phyloP scores from a whole-genome alignment of 1,140 invertebrate species.

The Venustaconcha ellipsiformis region DNA sequence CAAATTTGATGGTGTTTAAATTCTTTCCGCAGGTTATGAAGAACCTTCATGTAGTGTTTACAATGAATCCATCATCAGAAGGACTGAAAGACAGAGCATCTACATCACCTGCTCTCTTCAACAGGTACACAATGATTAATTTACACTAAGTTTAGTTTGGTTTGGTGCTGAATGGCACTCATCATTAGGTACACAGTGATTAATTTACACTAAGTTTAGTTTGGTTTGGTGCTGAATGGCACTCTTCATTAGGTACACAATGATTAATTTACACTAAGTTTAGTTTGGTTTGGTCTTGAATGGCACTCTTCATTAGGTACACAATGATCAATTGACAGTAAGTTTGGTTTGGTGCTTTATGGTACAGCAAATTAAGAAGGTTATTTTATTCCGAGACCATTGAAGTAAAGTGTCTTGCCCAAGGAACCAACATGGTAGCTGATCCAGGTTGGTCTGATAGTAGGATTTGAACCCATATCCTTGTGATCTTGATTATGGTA shows the following conservation, averaged over 20 bases:
- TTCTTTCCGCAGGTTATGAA: constrained; percentile 87
- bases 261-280: neutral
- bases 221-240: constrained; percentile 71
- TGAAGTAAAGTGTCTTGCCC: too few relatives aligned
- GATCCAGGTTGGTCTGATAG: too few relatives aligned
- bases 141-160: neutral
- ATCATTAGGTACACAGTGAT: constrained; percentile 20
- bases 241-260: constrained; percentile 88
- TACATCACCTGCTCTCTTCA: constrained; percentile 98
- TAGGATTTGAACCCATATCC: too few relatives aligned
- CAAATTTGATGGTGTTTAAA: neutral
- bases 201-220: neutral
- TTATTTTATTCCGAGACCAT: too few relatives aligned
- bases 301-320: too few relatives aligned
- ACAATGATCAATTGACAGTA: too few relatives aligned
- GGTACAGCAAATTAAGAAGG: too few relatives aligned
- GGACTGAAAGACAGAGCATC: constrained; percentile 98
- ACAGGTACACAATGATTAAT: constrained; percentile 74
- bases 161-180: neutral
- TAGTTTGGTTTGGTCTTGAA: neutral
- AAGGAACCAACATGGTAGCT: too few relatives aligned
- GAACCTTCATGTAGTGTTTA: constrained; percentile 99
- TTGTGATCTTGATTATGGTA: too few relatives aligned
- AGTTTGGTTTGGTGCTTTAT: too few relatives aligned
- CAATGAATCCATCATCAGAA: constrained; percentile 99